Percentiles rank a stretch among this genome's conserved stretches.
These are phyloP conservation scores for Boulengeromyrus knoepffleri DNA, from an alignment of 2,113 vertebrate genomes.

Conservation along the genomic window DNA sequence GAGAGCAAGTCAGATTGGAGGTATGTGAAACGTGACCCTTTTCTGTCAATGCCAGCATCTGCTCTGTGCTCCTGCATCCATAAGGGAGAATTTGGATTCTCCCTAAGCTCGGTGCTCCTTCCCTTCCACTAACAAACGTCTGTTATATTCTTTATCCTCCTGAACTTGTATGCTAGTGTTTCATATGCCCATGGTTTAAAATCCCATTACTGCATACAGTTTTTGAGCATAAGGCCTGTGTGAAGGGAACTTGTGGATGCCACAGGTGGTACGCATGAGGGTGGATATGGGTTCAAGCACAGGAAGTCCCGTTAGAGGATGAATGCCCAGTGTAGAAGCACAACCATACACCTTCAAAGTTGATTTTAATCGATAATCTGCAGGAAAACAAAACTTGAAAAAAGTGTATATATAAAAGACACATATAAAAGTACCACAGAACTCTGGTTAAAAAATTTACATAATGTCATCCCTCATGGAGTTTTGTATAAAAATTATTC, in stretches of 20 bases:
- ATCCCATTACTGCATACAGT: neutral
- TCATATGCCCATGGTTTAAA: conserved; percentile 16
- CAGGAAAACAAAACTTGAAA: neutral
- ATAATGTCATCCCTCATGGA: neutral
- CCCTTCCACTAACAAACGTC: conserved; percentile 20
- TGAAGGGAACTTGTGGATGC: neutral
- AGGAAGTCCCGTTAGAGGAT: neutral
- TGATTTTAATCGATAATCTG: neutral
- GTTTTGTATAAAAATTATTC: neutral
- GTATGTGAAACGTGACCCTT: neutral
- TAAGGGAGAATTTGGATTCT: neutral
- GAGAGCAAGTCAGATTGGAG: neutral
- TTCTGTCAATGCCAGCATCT: conserved; percentile 6
- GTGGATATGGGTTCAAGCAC: neutral
- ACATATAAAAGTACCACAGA: neutral
- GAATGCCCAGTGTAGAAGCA: neutral
- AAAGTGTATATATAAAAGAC: neutral
- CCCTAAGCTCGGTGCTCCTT: neutral
- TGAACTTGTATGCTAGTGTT: conserved; percentile 11
- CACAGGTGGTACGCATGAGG: neutral
- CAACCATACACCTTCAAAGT: neutral
- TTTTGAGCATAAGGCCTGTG: conserved; percentile 18
- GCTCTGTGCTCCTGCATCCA: neutral
- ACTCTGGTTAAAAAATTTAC: neutral
- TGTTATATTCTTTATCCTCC: conserved; percentile 18